Evolutionary conservation across 1,140 invertebrate genomes (phyloP), one percentile per base, ranked within the genome.

Genomic region (Drosophila busckii): DNA sequence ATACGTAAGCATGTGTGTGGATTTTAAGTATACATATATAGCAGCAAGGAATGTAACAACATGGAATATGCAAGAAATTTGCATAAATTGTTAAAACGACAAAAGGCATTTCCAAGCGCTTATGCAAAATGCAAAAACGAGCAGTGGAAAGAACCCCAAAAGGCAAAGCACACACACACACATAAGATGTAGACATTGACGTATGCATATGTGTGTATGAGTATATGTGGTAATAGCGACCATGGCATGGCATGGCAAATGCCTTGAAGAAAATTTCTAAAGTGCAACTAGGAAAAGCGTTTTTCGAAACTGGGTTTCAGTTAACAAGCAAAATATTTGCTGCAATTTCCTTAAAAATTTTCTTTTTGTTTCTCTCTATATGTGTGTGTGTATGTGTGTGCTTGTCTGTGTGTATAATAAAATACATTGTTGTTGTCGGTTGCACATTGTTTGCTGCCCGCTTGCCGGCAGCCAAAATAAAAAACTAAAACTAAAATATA

Each of bases 241-340:
- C 25, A 15, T 38, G 25, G 35, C 29, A 49, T 23, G 53, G 35
- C 29, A 49, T 23, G 53, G 42, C 32, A 80, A 70, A 82, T 69
- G 75, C 65, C 76, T n/a, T 66, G 46, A 70, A 70, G 75, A 73
- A 66, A 66, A 54, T 45, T 54, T 31, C 56, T n/a, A 20, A 15
- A 45, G 49, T 60, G 49, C 49, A 53, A 40, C 64, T 69, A 48
- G 52, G 20, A 49, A 61, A 54, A 78, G 64, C 61, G 50, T 67
- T 78, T 76, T 71, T 69, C 50, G 42, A 69, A 76, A 76, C 71
- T 76, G 71, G 73, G 71, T 82, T 82, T 82, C 76, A 75, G 69
- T 82, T 82, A 82, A 83, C 76, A 82, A 82, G 75, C 70, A 75
- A 82, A 82, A 82, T 80, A 80, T 82, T 80, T 80, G 75, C 75